phyloP scores from a whole-genome alignment of 2,113 vertebrate genomes.

The Tachysurus vachellii region DNA sequence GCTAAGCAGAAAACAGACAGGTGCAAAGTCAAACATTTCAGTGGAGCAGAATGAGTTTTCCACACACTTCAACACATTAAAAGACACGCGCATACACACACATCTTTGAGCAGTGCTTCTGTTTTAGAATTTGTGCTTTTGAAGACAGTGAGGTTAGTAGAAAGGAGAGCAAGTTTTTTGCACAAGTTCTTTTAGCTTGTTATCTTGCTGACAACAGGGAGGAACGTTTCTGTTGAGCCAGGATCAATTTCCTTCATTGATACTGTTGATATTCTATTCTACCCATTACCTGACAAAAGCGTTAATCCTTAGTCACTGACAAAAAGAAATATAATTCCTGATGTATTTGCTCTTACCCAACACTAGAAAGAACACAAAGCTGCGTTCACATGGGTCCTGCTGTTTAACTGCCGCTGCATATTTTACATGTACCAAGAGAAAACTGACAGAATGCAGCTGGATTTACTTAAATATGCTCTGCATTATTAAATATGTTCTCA shows the following conservation, averaged over 20 bases:
- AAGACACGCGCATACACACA: neutral
- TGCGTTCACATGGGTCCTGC: neutral
- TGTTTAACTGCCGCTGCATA: neutral
- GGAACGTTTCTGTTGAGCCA: conserved; percentile 7
- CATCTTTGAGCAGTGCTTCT: neutral
- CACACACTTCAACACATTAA: neutral
- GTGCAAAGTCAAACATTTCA: neutral
- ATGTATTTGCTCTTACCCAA: conserved; percentile 7
- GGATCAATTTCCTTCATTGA: conserved; percentile 40
- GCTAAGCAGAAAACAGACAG: neutral
- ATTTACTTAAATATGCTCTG: neutral
- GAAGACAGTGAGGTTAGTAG: too few relatives aligned
- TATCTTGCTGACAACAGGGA: conserved; percentile 24
- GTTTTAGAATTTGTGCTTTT: neutral
- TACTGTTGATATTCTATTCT: conserved; percentile 41
- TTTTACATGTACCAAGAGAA: neutral
- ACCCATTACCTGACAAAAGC: conserved; percentile 30
- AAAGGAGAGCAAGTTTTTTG: neutral
- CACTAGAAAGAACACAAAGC: neutral
- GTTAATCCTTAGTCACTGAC: conserved; percentile 17
- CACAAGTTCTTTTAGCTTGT: neutral
- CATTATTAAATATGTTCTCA: neutral
- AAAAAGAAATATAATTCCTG: conserved; percentile 31
- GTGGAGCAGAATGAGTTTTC: neutral
- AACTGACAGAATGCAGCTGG: neutral